Base-by-base conservation (phyloP, 2,113 vertebrate species). In the Eulemur rufifrons region DNA sequence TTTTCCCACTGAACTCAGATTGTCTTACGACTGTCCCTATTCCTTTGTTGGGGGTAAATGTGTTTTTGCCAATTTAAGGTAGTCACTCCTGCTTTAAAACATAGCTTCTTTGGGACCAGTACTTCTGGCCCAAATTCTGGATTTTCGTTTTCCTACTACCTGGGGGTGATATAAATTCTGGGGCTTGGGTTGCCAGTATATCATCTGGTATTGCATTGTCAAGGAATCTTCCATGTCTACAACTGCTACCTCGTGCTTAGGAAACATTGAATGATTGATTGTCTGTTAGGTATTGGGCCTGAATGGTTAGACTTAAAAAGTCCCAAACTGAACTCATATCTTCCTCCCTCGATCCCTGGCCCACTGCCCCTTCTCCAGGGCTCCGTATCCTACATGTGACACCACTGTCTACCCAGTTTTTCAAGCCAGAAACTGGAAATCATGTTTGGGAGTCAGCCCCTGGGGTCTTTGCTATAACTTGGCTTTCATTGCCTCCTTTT, bases 371-470 rank as follows among this genome's bases (percentile, higher is more conserved):
- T 63, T n/a, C 52, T 52, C 8, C 14, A 20, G 29, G 2, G 34
- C 8, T 56, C 37, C 18, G 7, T 32, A 2, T 3, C 0, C 0
- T 5, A 77, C 52, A 21, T 39, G 6, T 2, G 13, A 37, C 21
- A 1, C 12, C 27, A 0, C 4, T 10, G 2, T 5, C 47, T 20
- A 8, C 17, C 34, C n/a, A 10, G 47, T 4, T 17, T 34, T 52
- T 74, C 78, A 89, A 69, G 42, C 54, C 73, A n/a, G 32, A 74
- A 52, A 3, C 12, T 7, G 56, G 73, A 45, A 47, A n/a, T 13
- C 56, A 32, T 8, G 11, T 21, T 68, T 1, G 11, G 3, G 71
- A 59, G 47, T 32, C 13, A 34, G 68, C 37, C 69, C 69, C n/a
- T 47, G 29, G 76, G 61, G 76, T 69, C 45, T 52, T 59, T 6